phyloP scores from a whole-genome alignment of 2,113 vertebrate genomes.

The Rhinoderma darwinii region DNA sequence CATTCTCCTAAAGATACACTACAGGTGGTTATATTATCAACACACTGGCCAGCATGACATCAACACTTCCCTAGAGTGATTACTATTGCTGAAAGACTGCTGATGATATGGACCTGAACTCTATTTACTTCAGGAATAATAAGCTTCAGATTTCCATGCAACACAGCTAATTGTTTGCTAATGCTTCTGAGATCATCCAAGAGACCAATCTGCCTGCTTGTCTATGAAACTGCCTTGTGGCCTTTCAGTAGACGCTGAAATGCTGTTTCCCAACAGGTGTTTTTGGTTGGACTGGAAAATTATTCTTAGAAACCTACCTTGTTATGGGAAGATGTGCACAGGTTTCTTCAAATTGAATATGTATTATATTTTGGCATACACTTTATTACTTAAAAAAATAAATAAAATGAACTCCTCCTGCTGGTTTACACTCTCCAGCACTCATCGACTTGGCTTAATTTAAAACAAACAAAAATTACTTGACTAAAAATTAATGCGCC shows the following conservation, averaged over 20 bases:
- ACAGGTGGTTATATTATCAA: slow-evolving; percentile 46
- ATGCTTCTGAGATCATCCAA: slow-evolving; percentile 42
- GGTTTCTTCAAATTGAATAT: not conserved
- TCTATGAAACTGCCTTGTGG: not conserved
- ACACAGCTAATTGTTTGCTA: slow-evolving; percentile 47
- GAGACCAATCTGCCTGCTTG: not conserved
- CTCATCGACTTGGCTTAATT: no score
- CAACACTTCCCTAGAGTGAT: slow-evolving; percentile 47
- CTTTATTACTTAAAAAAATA: not conserved
- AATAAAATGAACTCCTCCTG: not conserved
- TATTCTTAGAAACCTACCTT: not conserved
- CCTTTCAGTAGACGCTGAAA: not conserved
- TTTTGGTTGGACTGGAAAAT: not conserved
- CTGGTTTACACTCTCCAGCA: not conserved
- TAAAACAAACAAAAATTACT: no score
- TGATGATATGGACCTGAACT: slow-evolving; percentile 18
- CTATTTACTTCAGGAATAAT: slow-evolving; percentile 50
- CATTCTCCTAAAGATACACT: slow-evolving; percentile 5
- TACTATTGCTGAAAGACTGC: slow-evolving; percentile 17
- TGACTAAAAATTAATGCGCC: not conserved
- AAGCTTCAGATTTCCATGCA: slow-evolving; percentile 42
- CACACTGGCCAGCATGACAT: slow-evolving; percentile 44
- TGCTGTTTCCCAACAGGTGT: not conserved
- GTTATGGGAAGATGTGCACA: not conserved
- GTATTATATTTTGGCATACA: not conserved